Evolutionary conservation across 2,888 invertebrate genomes (phyloP).

Genomic region (Psylliodes chrysocephalus): DNA sequence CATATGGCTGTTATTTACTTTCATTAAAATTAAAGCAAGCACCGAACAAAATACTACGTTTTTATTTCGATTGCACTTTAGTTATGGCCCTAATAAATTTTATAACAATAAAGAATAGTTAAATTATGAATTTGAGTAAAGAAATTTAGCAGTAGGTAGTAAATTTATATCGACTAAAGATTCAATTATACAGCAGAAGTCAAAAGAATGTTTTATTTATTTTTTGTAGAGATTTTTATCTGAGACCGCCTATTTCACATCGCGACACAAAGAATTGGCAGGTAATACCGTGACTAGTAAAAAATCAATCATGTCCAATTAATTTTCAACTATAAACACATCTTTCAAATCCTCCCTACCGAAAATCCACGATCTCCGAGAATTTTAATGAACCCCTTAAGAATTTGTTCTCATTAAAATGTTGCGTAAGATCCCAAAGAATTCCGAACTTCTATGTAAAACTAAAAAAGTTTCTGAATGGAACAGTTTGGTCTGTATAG

Average conservation of each 20-base stretch:
- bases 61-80: too few species aligned
- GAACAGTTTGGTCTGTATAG: conserved; percentile 20
- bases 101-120: too few species aligned
- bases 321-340: conserved; percentile 34
- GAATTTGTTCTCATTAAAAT: conserved; percentile 48
- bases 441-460: conserved; percentile 28
- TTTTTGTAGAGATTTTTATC: not conserved
- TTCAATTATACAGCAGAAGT: too few species aligned
- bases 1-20: too few species aligned
- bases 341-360: conserved; percentile 28
- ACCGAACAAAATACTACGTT: too few species aligned
- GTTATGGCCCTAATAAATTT: too few species aligned
- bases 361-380: conserved; percentile 33
- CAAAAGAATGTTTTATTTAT: not conserved
- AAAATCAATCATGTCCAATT: conserved; percentile 38
- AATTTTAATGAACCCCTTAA: conserved; percentile 51
- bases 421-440: conserved; percentile 45
- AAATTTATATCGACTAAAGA: too few species aligned
- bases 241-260: not conserved
- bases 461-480: conserved; percentile 33
- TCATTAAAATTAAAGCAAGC: too few species aligned
- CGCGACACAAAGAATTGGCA: conserved; percentile 15
- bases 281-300: conserved; percentile 15
- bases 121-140: too few species aligned
- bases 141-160: too few species aligned